These are phyloP conservation scores for Amphibalanus amphitrite DNA, from an alignment of 1,140 invertebrate genomes.

Conservation along the genomic window DNA sequence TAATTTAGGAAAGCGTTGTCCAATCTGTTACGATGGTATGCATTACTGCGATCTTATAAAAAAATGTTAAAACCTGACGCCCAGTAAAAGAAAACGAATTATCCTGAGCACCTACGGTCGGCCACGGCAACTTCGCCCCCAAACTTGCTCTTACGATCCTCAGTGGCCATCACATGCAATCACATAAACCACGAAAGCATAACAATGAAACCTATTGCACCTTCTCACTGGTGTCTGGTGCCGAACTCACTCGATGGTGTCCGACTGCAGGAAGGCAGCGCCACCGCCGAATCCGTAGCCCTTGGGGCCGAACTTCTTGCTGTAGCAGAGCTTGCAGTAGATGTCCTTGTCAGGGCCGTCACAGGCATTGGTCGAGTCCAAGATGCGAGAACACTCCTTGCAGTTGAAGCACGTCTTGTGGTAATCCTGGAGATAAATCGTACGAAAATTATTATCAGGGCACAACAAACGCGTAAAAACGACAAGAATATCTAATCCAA, in stretches of 20 bases:
- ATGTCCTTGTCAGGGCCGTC: slow-evolving; percentile 81
- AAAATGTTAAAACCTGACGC: no score
- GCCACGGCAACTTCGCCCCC: not conserved
- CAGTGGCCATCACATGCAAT: not conserved
- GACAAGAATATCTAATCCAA: not conserved
- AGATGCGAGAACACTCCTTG: slow-evolving; percentile 66
- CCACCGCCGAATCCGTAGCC: slow-evolving; percentile 74
- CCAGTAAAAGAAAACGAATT: no score
- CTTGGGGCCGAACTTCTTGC: slow-evolving; percentile 66
- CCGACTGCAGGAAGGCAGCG: slow-evolving; percentile 36
- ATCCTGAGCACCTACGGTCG: not conserved
- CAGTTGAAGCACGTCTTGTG: slow-evolving; percentile 82
- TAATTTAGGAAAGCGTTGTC: no score
- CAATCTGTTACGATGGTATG: no score
- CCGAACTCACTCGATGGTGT: slow-evolving; percentile 18
- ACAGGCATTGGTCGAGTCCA: slow-evolving; percentile 84
- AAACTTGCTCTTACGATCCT: no score
- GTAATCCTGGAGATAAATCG: slow-evolving; percentile 46
- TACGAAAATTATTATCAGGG: no score
- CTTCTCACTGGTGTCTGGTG: not conserved
- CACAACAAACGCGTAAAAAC: no score
- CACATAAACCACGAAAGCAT: not conserved
- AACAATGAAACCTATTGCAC: not conserved
- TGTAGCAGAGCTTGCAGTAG: slow-evolving; percentile 68
- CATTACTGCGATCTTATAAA: no score